Evolutionary conservation across 2,113 vertebrate genomes (phyloP), one percentile per base, ranked within the genome.

Genomic region (Agelaius tricolor): DNA sequence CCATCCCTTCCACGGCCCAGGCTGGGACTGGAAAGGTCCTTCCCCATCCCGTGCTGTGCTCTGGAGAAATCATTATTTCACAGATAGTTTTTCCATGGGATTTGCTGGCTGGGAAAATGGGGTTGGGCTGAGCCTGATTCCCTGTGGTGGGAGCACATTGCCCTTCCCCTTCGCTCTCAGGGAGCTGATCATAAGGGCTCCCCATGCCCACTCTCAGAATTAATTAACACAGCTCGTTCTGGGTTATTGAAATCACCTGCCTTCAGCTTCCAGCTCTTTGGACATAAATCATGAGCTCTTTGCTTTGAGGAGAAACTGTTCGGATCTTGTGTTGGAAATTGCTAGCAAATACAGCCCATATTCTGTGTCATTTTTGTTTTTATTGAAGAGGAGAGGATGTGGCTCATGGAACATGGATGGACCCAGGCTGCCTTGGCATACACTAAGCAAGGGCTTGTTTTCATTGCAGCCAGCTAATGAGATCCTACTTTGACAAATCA

Each of bases 341-440:
- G 86, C 80, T 65, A 35, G 85, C 77, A 54, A 72, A 61, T 18
- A 21, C 54, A 87, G 83, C 86, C 47, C 58, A 4, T 89, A 66
- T 84, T 96, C 76, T 4, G 0, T 77, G 73, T 94, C 47, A 4
- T 44, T 67, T 96, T 90, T 96, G 94, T 89, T 93, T 94, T 96
- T 96, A 94, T 94, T 94, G 94, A 96, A 94, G 83, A 90, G 95
- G 49, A 93, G 75, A 92, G 89, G 94, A 96, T 91, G 81, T 80
- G 71, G 81, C 87, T 94, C 81, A 91, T 57, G 94, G 95, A 97
- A 94, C 90, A 95, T 87, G 7, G 3, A 24, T 8, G 15, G 91
- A 71, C 74, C 81, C 1, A 0, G 41, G 41, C 91, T 94, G 88
- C 90, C 78, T 92, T 75, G n/a, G 84, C 7, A 3, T 43, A 33